phyloP scores from a whole-genome alignment of 2,113 vertebrate genomes.

The Passer domesticus region DNA sequence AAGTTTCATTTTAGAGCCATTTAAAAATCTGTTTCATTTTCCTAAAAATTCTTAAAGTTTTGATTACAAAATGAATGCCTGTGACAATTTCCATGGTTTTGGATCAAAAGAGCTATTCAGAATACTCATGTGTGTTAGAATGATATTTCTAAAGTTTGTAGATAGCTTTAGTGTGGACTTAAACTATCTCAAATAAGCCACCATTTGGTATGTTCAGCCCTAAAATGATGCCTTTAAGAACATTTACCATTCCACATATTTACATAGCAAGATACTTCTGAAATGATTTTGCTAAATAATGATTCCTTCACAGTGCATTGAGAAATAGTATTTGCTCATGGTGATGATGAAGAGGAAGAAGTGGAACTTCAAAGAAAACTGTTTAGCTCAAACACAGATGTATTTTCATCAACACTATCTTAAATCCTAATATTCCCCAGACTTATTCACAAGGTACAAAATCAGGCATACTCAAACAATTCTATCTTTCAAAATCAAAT shows the following conservation, averaged over 20 bases:
- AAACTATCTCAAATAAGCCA: neutral
- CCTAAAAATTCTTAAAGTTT: neutral
- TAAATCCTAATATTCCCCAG: neutral
- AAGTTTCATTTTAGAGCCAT: neutral
- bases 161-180: conserved; percentile 1
- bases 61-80: neutral
- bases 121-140: neutral
- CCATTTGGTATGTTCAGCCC: neutral
- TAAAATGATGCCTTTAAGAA: neutral
- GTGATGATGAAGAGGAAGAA: neutral
- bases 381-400: neutral
- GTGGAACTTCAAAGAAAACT: neutral
- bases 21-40: neutral
- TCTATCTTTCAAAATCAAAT: neutral
- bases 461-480: neutral
- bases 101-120: neutral
- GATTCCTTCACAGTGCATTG: neutral
- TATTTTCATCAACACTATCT: neutral
- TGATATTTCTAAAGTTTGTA: neutral
- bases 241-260: conserved; percentile 6
- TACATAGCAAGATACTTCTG: neutral
- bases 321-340: conserved; percentile 1
- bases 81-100: neutral
- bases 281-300: neutral
- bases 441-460: neutral